Percentiles rank a stretch among this genome's conserved stretches.
phyloP scores from a whole-genome alignment of 2,888 invertebrate genomes.

The Cosmopolites sordidus region DNA sequence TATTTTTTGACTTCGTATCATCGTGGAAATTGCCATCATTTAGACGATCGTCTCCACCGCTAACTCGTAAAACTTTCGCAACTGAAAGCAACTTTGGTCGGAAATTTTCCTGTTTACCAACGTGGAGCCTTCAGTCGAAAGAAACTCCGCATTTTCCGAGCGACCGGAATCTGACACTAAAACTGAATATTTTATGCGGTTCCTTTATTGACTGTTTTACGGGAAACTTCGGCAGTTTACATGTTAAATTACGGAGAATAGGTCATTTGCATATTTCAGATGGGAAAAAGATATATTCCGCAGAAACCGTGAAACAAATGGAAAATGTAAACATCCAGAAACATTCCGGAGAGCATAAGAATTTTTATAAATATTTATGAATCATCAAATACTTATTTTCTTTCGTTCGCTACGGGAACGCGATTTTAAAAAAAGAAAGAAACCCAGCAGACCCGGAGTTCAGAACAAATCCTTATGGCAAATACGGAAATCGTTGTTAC shows the following conservation, averaged over 20 bases:
- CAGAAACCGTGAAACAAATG: conserved; percentile 19
- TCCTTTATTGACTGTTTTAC: conserved; percentile 19
- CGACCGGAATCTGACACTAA: conserved; percentile 19
- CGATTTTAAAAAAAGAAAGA: neutral
- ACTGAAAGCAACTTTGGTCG: no score
- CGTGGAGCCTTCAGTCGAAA: conserved; percentile 4
- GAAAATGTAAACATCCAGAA: conserved; percentile 14
- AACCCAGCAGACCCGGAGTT: no score
- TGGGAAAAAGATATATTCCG: conserved; percentile 22
- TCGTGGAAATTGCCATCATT: no score
- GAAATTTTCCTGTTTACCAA: conserved; percentile 10
- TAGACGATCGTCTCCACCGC: no score
- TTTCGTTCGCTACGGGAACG: conserved; percentile 4
- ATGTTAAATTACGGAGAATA: conserved; percentile 16
- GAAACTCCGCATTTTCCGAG: conserved; percentile 15
- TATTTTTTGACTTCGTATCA: no score
- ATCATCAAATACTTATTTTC: conserved; percentile 15
- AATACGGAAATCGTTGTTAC: no score
- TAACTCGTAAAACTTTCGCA: no score
- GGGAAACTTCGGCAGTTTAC: conserved; percentile 19
- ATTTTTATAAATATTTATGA: conserved; percentile 23
- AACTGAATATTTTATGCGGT: conserved; percentile 18
- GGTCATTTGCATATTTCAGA: conserved; percentile 20
- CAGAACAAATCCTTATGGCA: no score
- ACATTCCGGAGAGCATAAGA: conserved; percentile 3